Evolutionary conservation across 2,113 vertebrate genomes (phyloP).

Genomic region (Coryphaenoides rupestris): DNA sequence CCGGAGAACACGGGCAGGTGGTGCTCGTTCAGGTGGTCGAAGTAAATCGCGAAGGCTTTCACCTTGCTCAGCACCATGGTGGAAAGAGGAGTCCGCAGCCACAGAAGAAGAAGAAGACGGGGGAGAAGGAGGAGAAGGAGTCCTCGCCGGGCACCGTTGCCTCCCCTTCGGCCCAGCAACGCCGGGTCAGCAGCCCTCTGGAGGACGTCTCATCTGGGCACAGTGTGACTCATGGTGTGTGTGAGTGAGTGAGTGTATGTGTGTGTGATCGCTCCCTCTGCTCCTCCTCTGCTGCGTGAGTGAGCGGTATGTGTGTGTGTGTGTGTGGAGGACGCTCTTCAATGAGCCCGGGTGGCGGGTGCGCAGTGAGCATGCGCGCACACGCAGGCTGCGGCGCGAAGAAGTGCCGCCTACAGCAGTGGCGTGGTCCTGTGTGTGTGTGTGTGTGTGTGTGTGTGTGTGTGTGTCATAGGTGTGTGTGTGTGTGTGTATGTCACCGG

Average conservation of each 20-base stretch:
- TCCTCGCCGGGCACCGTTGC: background rate
- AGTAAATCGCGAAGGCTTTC: constrained; percentile 87
- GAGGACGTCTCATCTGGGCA: constrained; percentile 48
- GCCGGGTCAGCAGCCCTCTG: constrained; percentile 49
- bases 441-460: no score
- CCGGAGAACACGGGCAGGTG: constrained; percentile 94
- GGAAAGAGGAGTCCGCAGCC: constrained; percentile 12
- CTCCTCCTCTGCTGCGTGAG: constrained; percentile 16
- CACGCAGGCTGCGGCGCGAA: background rate
- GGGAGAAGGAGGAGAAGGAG: background rate
- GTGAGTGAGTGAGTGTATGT: background rate
- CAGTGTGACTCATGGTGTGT: constrained; percentile 16
- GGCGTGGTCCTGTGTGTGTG: no score
- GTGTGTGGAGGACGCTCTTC: constrained; percentile 48
- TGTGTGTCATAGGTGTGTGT: no score
- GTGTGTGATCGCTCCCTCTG: constrained; percentile 15
- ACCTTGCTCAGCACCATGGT: constrained; percentile 91
- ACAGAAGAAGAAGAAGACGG: constrained; percentile 11
- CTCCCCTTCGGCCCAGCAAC: constrained; percentile 46
- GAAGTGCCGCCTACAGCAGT: no score
- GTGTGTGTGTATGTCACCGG: no score
- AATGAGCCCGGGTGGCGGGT: constrained; percentile 47
- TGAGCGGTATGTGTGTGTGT: constrained; percentile 13
- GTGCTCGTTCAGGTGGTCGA: constrained; percentile 94
- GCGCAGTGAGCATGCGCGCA: constrained; percentile 63